Evolutionary conservation across 2,888 invertebrate genomes (phyloP).

Genomic region (Laspeyria flexula): DNA sequence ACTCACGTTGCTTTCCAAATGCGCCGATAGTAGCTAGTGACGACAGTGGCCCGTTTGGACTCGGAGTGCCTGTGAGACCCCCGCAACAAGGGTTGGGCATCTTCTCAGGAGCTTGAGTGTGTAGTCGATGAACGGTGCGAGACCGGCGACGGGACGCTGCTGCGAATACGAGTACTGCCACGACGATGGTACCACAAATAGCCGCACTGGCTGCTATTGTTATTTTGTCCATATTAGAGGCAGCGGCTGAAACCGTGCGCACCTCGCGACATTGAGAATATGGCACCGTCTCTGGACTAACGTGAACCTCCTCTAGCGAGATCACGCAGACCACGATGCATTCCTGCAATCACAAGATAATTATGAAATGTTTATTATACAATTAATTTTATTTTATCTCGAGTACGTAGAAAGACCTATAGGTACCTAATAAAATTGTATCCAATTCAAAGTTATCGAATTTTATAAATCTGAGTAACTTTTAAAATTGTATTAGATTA

Average conservation of each 20-base stretch:
- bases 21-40: constrained; percentile 94
- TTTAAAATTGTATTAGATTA: too few species aligned
- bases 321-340: constrained; percentile 97
- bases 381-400: too few species aligned
- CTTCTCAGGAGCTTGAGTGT: constrained; percentile 89
- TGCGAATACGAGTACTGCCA: constrained; percentile 95
- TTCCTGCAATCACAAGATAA: constrained; percentile 86
- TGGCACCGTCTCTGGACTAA: constrained; percentile 94
- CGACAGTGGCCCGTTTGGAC: constrained; percentile 92
- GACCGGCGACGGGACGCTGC: constrained; percentile 93
- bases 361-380: too few species aligned
- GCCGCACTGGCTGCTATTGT: constrained; percentile 97
- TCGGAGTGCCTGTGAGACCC: constrained; percentile 89
- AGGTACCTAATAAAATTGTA: too few species aligned
- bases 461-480: too few species aligned
- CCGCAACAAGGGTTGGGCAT: constrained; percentile 93
- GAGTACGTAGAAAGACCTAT: too few species aligned
- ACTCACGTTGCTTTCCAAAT: constrained; percentile 93
- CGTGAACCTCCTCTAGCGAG: constrained; percentile 94
- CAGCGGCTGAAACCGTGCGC: constrained; percentile 92
- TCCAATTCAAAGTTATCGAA: too few species aligned
- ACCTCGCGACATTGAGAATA: constrained; percentile 95
- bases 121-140: constrained; percentile 90
- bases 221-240: constrained; percentile 97
- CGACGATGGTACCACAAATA: constrained; percentile 96